phyloP scores from a whole-genome alignment of 2,113 vertebrate species.

The Colius striatus region DNA sequence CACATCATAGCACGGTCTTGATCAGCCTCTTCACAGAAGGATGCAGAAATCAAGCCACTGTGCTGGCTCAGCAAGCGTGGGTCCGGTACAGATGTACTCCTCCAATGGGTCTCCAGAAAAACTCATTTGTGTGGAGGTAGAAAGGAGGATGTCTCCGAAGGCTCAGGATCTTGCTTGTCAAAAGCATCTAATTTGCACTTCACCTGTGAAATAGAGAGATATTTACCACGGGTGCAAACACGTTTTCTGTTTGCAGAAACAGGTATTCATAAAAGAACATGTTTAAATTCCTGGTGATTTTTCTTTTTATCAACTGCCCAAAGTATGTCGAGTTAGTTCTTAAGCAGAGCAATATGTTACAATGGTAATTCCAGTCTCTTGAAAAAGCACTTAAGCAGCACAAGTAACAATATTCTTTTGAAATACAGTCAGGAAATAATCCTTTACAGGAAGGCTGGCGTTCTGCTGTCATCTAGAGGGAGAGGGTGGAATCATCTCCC shows the following conservation, averaged over 20 bases:
- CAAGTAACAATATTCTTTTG: neutral
- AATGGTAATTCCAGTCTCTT: neutral
- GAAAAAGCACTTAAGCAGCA: neutral
- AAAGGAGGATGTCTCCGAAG: neutral
- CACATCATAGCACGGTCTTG: neutral
- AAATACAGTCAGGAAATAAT: neutral
- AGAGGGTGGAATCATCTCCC: neutral
- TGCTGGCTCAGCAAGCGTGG: neutral
- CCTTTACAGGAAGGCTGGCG: neutral
- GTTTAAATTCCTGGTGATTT: neutral
- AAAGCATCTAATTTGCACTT: neutral
- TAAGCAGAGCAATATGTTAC: neutral
- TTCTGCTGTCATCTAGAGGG: constrained; percentile 64
- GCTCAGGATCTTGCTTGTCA: neutral
- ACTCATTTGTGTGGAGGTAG: neutral
- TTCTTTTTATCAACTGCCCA: neutral
- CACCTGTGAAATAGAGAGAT: neutral
- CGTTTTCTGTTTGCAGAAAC: accelerated
- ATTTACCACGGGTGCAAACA: neutral
- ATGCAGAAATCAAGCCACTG: neutral
- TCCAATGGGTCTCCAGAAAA: neutral
- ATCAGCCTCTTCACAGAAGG: neutral
- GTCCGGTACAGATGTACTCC: accelerated
- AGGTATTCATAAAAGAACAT: neutral
- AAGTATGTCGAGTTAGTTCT: neutral